Base-by-base conservation (phyloP, 2,888 invertebrate species). In the Scaptomyza caliginosa region DNA sequence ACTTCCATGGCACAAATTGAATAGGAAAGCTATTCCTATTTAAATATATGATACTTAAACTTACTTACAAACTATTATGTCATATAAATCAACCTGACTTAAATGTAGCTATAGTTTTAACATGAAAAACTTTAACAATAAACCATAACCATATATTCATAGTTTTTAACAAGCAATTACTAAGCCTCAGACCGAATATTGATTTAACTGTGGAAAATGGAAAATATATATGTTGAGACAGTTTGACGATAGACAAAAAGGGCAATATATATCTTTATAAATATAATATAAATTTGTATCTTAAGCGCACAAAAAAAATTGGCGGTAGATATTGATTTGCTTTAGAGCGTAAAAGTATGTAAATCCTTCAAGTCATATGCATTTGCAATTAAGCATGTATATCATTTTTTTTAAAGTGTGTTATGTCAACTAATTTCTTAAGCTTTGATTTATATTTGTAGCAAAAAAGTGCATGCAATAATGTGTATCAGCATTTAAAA, bases 391-490 rank as follows among this genome's bases (percentile, higher is more conserved):
- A 16, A 16, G 8, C n/a, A 36, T 36, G 21, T 21, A 32, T n/a
- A 10, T 19, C 6, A 10, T 10, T 6, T 30, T 46, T 21, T 30
- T 1, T 4, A 46, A 21, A 6, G 10, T 6, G 1, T 3, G 32
- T 21, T 13, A 39, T n/a, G 56, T n/a, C 16, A 26, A 30, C 32
- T 2, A 42, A 26, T 42, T 24, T 16, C 43, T 11, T 28, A 43
- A 26, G 26, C 26, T 19, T 45, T 19, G 24, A 23, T 21, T 13
- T 26, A 48, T 43, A 45, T 45, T 30, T 32, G 39, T n/a, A 28
- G 28, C 24, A 39, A 49, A 46, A 40, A 63, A 34, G 17, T 40
- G 46, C 39, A 36, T 46, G 32, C 36, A 23, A 40, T 43, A 39
- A 21, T 30, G 10, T 39, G 50, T 36, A 55, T 51, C 19, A 17